Conservation (phyloP, 2,797 vertebrate species). For the Xenopus petersii region DNA sequence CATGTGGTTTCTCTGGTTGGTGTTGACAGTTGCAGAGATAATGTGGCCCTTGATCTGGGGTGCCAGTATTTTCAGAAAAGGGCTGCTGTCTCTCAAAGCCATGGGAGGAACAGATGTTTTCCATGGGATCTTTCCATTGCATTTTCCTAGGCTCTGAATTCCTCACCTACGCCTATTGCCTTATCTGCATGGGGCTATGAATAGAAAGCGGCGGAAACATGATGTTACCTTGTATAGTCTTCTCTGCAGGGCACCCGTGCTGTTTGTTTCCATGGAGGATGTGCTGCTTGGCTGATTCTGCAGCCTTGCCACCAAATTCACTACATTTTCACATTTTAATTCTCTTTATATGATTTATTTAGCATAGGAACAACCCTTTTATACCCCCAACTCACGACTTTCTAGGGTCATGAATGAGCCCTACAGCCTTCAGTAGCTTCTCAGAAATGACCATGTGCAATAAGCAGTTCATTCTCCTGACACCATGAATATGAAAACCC, state of each 20-base stretch:
- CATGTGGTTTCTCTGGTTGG: constrained; percentile 1
- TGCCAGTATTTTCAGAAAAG: not conserved
- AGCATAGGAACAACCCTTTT: too few relatives aligned
- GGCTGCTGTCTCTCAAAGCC: constrained; percentile 8
- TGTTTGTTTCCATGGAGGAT: too few relatives aligned
- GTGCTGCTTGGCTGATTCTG: too few relatives aligned
- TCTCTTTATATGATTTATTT: too few relatives aligned
- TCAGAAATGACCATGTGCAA: too few relatives aligned
- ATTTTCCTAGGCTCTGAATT: constrained; percentile 12
- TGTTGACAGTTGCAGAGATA: constrained; percentile 29
- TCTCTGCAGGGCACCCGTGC: not conserved
- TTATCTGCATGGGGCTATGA: constrained; percentile 18
- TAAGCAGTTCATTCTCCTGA: too few relatives aligned
- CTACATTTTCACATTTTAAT: too few relatives aligned
- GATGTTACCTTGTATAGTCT: constrained; percentile 26
- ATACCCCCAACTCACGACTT: too few relatives aligned
- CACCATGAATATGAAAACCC: too few relatives aligned
- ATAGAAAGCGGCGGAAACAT: constrained; percentile 15
- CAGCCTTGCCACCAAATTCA: too few relatives aligned
- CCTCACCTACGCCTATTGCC: constrained; percentile 17
- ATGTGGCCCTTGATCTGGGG: not conserved
- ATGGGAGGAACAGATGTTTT: not conserved
- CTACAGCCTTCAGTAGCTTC: too few relatives aligned
- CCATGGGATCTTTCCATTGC: constrained; percentile 3
- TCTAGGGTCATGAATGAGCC: too few relatives aligned